phyloP scores from a whole-genome alignment of 2,113 vertebrate species.

The Mesitornis unicolor region DNA sequence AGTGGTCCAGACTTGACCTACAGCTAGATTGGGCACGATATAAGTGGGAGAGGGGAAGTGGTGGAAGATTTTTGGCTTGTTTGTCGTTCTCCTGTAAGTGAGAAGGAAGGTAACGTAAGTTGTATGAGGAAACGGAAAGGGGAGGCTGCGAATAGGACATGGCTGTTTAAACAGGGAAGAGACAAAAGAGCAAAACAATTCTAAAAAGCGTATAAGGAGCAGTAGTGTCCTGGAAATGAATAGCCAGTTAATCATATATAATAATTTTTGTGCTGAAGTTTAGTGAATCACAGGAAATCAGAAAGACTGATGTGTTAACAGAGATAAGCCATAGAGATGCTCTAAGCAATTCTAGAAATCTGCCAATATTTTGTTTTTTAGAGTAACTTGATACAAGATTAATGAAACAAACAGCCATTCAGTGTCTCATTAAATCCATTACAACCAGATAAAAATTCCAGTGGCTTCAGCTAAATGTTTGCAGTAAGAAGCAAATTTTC shows the following conservation, averaged over 20 bases:
- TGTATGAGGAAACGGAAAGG: not conserved
- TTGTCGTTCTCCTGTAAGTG: not conserved
- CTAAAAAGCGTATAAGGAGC: not conserved
- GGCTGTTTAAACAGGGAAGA: not conserved
- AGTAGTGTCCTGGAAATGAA: conserved; percentile 47
- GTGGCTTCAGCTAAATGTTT: conserved; percentile 21
- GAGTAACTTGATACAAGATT: conserved; percentile 48
- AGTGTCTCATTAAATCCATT: conserved; percentile 49
- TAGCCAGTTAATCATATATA: conserved; percentile 48
- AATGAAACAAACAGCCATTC: conserved; percentile 32
- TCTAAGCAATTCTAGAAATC: conserved; percentile 63
- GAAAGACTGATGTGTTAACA: conserved; percentile 60
- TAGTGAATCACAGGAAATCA: conserved; percentile 41
- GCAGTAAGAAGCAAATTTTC: not conserved
- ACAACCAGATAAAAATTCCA: conserved; percentile 11
- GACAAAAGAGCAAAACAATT: not conserved
- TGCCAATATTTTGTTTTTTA: conserved; percentile 70
- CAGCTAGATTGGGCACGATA: not conserved
- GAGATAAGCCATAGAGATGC: conserved; percentile 49
- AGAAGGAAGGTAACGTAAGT: not conserved
- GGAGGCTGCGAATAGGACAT: not conserved
- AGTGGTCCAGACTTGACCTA: not conserved
- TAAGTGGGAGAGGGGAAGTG: not conserved
- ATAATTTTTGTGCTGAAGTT: conserved; percentile 62
- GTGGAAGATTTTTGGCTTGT: not conserved